Evolutionary conservation across 2,888 invertebrate species (phyloP).

Genomic region (Cylindroiulus punctatus): DNA sequence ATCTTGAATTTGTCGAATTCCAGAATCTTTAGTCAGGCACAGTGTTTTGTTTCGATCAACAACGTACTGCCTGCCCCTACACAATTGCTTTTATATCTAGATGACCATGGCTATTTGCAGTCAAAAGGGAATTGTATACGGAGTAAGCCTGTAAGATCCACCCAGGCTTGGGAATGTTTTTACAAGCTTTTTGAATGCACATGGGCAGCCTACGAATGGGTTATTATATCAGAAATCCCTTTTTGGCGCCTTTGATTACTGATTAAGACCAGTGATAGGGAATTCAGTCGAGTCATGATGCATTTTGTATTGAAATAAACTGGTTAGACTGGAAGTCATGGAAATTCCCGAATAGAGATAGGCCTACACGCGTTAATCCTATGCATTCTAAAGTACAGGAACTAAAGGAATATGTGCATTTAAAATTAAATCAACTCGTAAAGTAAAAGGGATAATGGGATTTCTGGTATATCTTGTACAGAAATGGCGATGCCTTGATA

Average conservation of each 20-base stretch:
- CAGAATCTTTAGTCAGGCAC: slow-evolving; percentile 22
- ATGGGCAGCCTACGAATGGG: slow-evolving; percentile 43
- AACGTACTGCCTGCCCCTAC: neutral
- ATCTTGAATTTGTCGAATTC: neutral
- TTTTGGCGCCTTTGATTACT: slow-evolving; percentile 47
- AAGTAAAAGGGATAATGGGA: neutral
- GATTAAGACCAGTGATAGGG: slow-evolving; percentile 39
- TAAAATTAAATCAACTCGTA: neutral
- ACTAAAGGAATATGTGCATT: slow-evolving; percentile 13
- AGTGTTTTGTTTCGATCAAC: slow-evolving; percentile 7
- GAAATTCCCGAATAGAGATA: neutral
- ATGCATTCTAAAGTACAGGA: neutral
- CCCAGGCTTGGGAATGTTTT: slow-evolving; percentile 30
- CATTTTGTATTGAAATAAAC: slow-evolving; percentile 32
- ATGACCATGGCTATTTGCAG: slow-evolving; percentile 34
- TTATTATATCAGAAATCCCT: slow-evolving; percentile 40
- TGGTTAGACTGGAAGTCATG: slow-evolving; percentile 35
- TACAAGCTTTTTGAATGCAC: neutral
- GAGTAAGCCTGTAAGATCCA: slow-evolving; percentile 34
- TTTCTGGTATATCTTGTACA: neutral
- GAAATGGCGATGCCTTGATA: neutral
- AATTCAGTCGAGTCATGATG: slow-evolving; percentile 43
- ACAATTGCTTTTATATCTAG: slow-evolving; percentile 45
- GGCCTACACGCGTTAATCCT: neutral
- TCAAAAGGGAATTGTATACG: neutral